phyloP scores from a whole-genome alignment of 1,140 invertebrate species.

The Drosophila fuyamai region DNA sequence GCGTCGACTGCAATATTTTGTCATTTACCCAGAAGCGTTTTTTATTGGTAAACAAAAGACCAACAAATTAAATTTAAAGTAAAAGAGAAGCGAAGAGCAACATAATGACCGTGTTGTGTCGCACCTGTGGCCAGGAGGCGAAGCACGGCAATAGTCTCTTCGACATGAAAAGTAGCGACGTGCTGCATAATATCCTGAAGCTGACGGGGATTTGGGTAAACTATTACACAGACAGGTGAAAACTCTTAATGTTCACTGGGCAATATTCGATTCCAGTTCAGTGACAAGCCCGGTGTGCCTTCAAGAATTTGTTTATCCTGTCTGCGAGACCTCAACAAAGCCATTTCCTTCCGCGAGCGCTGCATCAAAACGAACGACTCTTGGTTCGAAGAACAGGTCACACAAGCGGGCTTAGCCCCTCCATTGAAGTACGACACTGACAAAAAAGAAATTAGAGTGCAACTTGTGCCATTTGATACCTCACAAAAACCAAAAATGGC shows the following conservation, averaged over 20 bases:
- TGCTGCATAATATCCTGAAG: slow-evolving; percentile 10
- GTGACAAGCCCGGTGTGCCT: slow-evolving; percentile 5
- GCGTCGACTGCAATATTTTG: no score
- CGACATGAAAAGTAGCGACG: slow-evolving; percentile 1
- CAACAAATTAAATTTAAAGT: not conserved
- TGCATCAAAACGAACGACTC: slow-evolving; percentile 23
- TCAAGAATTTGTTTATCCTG: slow-evolving; percentile 39
- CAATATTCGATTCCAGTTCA: slow-evolving; percentile 13
- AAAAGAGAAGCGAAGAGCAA: not conserved
- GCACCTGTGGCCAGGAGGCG: slow-evolving; percentile 17
- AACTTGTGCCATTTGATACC: no score
- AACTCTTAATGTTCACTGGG: not conserved
- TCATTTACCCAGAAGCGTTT: not conserved
- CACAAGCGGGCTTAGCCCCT: no score
- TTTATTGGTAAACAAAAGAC: not conserved
- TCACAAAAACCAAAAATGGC: no score
- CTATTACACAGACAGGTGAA: no score
- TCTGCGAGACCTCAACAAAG: slow-evolving; percentile 34
- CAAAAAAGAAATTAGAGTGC: no score
- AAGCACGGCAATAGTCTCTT: slow-evolving; percentile 8
- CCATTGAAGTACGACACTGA: not conserved
- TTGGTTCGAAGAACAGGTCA: not conserved
- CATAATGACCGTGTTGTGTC: slow-evolving; percentile 18
- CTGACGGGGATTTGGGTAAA: slow-evolving; percentile 27
- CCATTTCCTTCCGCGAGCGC: slow-evolving; percentile 36